These are phyloP conservation scores for Xyrichtys novacula DNA, from an alignment of 2,797 vertebrate species.

Conservation along the genomic window DNA sequence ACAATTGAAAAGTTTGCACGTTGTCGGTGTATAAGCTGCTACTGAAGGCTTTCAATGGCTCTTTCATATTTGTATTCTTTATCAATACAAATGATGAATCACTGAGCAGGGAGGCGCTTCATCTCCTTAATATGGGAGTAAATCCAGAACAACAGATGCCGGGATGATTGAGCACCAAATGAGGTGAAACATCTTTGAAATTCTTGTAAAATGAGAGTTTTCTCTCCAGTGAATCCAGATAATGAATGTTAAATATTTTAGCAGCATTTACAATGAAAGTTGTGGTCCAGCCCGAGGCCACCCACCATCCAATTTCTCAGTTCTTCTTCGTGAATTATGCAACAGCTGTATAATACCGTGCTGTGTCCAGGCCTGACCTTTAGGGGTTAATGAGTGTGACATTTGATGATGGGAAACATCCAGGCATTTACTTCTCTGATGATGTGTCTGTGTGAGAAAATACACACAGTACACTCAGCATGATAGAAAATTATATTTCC, in stretches of 20 bases:
- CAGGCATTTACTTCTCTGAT: conserved; percentile 15
- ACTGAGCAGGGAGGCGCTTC: neutral
- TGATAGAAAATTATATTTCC: conserved; percentile 6
- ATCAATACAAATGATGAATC: conserved; percentile 6
- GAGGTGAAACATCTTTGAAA: conserved; percentile 10
- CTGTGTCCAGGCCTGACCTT: conserved; percentile 47
- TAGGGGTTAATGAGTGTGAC: conserved; percentile 49
- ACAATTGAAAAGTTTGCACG: neutral
- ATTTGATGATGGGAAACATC: conserved; percentile 40
- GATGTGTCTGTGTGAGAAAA: conserved; percentile 25
- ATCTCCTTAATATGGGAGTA: neutral
- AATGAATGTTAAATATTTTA: conserved; percentile 6
- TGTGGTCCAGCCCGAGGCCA: conserved; percentile 33
- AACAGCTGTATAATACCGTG: conserved; percentile 39
- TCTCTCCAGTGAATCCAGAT: conserved; percentile 6
- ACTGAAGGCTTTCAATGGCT: neutral
- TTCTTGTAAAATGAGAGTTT: neutral
- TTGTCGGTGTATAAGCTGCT: neutral
- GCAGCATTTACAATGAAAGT: neutral
- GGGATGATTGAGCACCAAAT: neutral
- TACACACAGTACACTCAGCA: conserved; percentile 1
- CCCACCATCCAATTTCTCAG: conserved; percentile 28
- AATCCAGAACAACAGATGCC: neutral
- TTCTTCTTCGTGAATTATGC: conserved; percentile 45
- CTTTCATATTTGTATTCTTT: conserved; percentile 6